phyloP scores from a whole-genome alignment of 2,797 vertebrate species.

The Carcharodon carcharias region DNA sequence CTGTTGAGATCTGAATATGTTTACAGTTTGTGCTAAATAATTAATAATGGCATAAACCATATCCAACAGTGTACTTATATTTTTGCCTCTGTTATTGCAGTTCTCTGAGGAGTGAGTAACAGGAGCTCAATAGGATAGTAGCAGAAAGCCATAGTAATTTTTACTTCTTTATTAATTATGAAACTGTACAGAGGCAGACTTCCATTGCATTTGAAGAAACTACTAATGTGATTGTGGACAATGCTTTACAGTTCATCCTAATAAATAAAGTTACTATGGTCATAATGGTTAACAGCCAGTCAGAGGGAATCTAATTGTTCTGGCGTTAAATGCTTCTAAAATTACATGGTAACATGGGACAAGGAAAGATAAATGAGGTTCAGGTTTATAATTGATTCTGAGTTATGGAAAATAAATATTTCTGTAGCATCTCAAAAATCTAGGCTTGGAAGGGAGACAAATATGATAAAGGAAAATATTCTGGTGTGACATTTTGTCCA shows the following conservation, averaged over 20 bases:
- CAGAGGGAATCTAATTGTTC: background rate
- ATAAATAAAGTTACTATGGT: background rate
- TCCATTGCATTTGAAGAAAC: background rate
- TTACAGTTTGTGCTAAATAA: background rate
- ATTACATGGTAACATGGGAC: background rate
- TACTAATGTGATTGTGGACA: background rate
- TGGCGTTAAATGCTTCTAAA: background rate
- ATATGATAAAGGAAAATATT: background rate
- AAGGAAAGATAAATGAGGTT: background rate
- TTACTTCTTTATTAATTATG: background rate
- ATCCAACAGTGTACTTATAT: background rate
- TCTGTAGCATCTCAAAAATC: background rate
- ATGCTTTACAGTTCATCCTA: background rate
- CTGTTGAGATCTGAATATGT: background rate
- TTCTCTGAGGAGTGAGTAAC: background rate
- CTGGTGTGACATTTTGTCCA: background rate
- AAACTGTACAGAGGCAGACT: background rate
- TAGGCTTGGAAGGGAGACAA: background rate
- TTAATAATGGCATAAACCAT: background rate
- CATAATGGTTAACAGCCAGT: background rate
- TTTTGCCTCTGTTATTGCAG: background rate
- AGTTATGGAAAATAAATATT: background rate
- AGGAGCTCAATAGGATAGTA: background rate
- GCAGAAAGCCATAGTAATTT: background rate
- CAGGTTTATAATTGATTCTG: background rate